Evolutionary conservation across 2,888 invertebrate species (phyloP).

Genomic region (Drosophila eohydei): DNA sequence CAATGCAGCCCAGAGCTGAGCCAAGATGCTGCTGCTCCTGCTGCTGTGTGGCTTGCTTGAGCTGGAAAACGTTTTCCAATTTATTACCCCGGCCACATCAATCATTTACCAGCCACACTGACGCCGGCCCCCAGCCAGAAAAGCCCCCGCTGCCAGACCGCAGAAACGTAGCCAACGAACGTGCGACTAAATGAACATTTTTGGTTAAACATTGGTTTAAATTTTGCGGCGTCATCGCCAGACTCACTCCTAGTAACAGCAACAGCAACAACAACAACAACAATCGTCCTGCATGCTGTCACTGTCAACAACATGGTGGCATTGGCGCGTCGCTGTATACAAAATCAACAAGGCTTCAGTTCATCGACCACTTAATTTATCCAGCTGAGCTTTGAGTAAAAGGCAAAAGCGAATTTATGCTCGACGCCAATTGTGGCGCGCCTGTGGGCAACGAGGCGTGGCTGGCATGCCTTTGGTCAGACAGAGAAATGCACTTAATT

Average conservation of each 20-base stretch:
- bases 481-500: constrained; percentile 81
- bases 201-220: constrained; percentile 82
- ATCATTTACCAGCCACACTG: constrained; percentile 71
- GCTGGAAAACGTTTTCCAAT: constrained; percentile 80
- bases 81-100: constrained; percentile 80
- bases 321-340: constrained; percentile 59
- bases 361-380: constrained; percentile 84
- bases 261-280: constrained; percentile 13
- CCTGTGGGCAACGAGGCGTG: constrained; percentile 25
- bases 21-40: constrained; percentile 28
- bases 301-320: constrained; percentile 73
- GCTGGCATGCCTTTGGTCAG: constrained; percentile 75
- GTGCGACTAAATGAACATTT: constrained; percentile 82
- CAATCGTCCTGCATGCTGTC: constrained; percentile 52
- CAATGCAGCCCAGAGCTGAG: constrained; percentile 37
- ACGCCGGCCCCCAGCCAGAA: constrained; percentile 18
- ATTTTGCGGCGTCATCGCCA: constrained; percentile 78
- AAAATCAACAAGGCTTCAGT: constrained; percentile 83
- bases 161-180: constrained; percentile 41
- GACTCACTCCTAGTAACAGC: constrained; percentile 6
- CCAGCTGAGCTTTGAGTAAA: constrained; percentile 80
- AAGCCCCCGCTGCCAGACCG: constrained; percentile 8
- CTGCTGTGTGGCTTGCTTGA: constrained; percentile 40
- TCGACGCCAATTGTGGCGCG: constrained; percentile 30
- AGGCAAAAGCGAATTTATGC: constrained; percentile 71